Evolutionary conservation across 2,797 vertebrate species (phyloP), one percentile per base, ranked within the genome.

Genomic region (Pelochelys cantorii): DNA sequence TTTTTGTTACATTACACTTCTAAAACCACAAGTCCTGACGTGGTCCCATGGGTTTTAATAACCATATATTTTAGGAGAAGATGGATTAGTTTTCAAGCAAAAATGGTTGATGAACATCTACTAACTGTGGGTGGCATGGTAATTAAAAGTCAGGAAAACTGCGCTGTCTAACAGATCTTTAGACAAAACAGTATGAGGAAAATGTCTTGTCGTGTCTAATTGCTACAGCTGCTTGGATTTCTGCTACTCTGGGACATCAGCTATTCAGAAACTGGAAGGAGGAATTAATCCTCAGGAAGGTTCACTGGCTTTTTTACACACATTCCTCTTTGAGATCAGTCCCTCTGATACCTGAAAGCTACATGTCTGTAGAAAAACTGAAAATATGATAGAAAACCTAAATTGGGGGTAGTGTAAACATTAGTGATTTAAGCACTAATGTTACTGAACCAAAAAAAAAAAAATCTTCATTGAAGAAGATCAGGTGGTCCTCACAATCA

Each of bases 111-210:
- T 90, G 83, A 86, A 85, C 82, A 86, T 93, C 62, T 92, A 59
- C 75, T 86, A 92, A 78, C 94, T 79, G 91, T 94, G 92, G 90
- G 94, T 88, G 93, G 87, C 68, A 11, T 54, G 91, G 88, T 94
- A 93, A 96, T 97, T 96, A 97, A 92, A 96, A 94, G 75, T 89
- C 93, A 90, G 42, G n/a, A 81, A 90, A 56, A 53, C 11, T 53
- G 48, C 31, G 62, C 42, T 62, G 2, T 90, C 56, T 88, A 92
- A 95, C 92, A 97, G 89, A 91, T 97, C 96, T 93, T 97, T 96
- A 96, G 93, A 96, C 91, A 95, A 92, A 97, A 95, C 92, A 93
- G 87, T 96, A 90, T 94, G 96, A 93, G 83, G 94, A 96, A 90
- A 96, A 96, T 94, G 71, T 90, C 88, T 94, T 95, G 92, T 95